Evolutionary conservation across 2,113 vertebrate species (phyloP).

Genomic region (Oceanites oceanicus): DNA sequence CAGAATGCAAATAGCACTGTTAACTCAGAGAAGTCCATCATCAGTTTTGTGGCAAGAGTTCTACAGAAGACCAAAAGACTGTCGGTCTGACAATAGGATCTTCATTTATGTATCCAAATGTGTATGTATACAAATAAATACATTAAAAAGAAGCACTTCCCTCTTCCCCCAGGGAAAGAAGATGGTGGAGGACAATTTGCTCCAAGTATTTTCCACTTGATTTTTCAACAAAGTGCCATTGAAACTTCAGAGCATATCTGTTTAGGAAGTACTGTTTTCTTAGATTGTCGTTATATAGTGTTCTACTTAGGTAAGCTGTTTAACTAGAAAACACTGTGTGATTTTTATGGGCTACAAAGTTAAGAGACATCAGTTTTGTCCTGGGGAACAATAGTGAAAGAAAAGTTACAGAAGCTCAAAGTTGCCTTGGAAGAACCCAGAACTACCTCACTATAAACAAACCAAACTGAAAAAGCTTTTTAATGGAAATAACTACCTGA

Average conservation of each 20-base stretch:
- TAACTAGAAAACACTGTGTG: neutral
- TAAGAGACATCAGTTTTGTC: neutral
- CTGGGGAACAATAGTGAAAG: neutral
- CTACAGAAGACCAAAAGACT: neutral
- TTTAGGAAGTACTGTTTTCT: neutral
- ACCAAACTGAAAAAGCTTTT: neutral
- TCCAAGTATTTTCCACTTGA: neutral
- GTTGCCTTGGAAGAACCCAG: neutral
- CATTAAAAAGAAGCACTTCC: neutral
- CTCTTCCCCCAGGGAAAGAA: neutral
- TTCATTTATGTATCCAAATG: neutral
- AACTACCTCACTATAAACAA: neutral
- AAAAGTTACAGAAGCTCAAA: neutral
- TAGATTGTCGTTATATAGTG: neutral
- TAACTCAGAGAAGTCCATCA: neutral
- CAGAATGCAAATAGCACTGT: neutral
- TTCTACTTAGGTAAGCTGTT: neutral
- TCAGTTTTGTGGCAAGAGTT: neutral
- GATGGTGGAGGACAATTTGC: neutral
- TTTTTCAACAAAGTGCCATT: neutral
- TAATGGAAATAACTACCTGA: neutral
- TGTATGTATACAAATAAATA: neutral
- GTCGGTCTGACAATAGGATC: neutral
- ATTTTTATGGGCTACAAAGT: neutral
- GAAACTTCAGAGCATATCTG: neutral